Percentiles rank a stretch among this genome's conserved stretches.
phyloP scores from a whole-genome alignment of 1,140 invertebrate genomes.

The Homarus americanus region DNA sequence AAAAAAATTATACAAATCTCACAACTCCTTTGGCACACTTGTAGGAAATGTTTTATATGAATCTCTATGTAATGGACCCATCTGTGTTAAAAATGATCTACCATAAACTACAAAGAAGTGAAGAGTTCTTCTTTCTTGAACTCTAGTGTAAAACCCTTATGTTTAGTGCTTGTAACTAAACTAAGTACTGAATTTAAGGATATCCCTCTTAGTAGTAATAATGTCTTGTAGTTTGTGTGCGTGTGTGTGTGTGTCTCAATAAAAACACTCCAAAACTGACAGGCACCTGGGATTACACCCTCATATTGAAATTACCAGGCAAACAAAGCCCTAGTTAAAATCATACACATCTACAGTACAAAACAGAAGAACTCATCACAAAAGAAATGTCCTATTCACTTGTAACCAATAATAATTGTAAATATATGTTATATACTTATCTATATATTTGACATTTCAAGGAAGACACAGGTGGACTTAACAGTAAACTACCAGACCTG shows the following conservation, averaged over 20 bases:
- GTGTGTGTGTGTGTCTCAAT: too few relatives aligned
- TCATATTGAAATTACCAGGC: too few relatives aligned
- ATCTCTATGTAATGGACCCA: constrained; percentile 1
- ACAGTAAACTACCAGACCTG: constrained; percentile 46
- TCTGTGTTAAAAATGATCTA: not conserved
- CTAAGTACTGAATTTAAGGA: too few relatives aligned
- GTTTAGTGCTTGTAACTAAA: too few relatives aligned
- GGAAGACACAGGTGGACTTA: constrained; percentile 68
- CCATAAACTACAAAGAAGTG: not conserved
- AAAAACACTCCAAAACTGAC: too few relatives aligned
- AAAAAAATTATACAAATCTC: not conserved
- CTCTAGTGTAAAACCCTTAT: not conserved
- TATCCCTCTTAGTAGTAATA: too few relatives aligned
- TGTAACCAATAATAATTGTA: constrained; percentile 34
- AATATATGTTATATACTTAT: constrained; percentile 23
- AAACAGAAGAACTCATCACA: not conserved
- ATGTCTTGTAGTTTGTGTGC: too few relatives aligned
- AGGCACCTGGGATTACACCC: too few relatives aligned
- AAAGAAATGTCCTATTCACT: constrained; percentile 3
- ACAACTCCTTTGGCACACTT: not conserved
- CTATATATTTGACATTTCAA: constrained; percentile 67
- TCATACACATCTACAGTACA: too few relatives aligned
- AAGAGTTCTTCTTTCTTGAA: not conserved
- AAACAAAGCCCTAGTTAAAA: too few relatives aligned
- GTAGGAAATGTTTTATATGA: not conserved